Evolutionary conservation across 1,140 invertebrate genomes (phyloP).

Genomic region (Scaptomyza pallida): DNA sequence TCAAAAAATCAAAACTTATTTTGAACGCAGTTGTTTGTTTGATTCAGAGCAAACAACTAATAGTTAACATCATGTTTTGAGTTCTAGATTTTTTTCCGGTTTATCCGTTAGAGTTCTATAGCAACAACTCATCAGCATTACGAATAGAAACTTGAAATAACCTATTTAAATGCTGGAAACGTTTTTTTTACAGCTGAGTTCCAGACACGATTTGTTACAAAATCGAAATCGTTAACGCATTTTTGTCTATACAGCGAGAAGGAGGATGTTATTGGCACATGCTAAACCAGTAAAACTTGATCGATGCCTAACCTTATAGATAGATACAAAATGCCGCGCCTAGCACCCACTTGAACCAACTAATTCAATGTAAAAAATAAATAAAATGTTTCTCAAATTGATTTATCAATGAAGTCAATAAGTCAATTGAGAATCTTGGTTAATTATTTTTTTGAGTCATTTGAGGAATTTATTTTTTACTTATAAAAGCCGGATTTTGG

Average conservation of each 20-base stretch:
- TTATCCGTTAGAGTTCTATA: no score
- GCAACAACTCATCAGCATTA: neutral
- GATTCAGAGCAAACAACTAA: no score
- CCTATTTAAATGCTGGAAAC: neutral
- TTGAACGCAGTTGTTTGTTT: no score
- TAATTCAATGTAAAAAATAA: neutral
- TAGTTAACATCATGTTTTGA: neutral
- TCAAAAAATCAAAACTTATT: neutral
- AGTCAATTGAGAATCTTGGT: neutral
- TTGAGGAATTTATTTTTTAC: neutral
- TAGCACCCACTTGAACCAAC: conserved; percentile 6
- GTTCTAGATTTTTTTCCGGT: no score
- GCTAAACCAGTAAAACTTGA: conserved; percentile 37
- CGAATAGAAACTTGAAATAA: neutral
- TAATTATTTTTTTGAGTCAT: neutral
- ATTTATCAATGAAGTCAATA: neutral
- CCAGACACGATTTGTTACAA: conserved; percentile 15
- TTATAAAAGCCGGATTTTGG: neutral
- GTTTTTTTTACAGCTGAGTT: neutral
- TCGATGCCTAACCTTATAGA: conserved; percentile 29
- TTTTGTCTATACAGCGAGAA: neutral
- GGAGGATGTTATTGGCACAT: conserved; percentile 11
- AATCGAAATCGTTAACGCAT: conserved; percentile 7
- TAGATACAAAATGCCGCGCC: conserved; percentile 20
- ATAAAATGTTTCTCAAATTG: neutral